Base-by-base conservation (phyloP, 2,797 vertebrate genomes). In the Channallabes apus region DNA sequence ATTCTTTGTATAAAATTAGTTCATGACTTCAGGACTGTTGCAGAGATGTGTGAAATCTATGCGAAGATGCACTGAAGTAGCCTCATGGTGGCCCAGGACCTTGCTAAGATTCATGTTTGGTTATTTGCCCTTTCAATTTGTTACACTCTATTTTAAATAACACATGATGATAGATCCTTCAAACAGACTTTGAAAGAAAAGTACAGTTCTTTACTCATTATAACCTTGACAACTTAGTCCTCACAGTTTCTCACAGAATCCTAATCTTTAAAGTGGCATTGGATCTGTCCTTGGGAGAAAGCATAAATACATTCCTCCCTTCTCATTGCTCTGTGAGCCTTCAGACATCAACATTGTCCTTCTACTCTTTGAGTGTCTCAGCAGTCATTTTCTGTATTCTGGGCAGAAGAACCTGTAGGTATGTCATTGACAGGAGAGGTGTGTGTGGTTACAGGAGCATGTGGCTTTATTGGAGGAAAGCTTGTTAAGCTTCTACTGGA, bases 371-470 rank as follows among this genome's bases (percentile, higher is more conserved):
- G 41, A 58, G 27, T 27, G 1, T 46, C 46, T 35, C 35, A 18
- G 64, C 51, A 24, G 35, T 82, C 27, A 15, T n/a, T 65, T 77
- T 54, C 51, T 58, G 9, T n/a, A 38, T 56, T 80, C 46, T 67
- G 62, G 62, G 79, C 29, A 65, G 56, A 17, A 65, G 18, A 46
- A 35, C 15, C 54, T 62, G 6, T 65, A 64, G 54, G 59, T 3
- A 96, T 96, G 95, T 92, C 94, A 91, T 92, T 97, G 91, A 88
- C 86, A 0, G 95, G 95, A 1, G 94, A 96, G 14, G 95, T 95
- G 83, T 98, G 96, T 67, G 93, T 99, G 87, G 95, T 99, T 91
- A 99, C 97, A 0, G 98, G 98, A 82, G 98, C 97, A 4, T 93
- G 94, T 68, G 98, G 98, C 1, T 98, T 99, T 88, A 93, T 99